phyloP scores from a whole-genome alignment of 2,113 vertebrate genomes.

The Mesoclemmys tuberculata region DNA sequence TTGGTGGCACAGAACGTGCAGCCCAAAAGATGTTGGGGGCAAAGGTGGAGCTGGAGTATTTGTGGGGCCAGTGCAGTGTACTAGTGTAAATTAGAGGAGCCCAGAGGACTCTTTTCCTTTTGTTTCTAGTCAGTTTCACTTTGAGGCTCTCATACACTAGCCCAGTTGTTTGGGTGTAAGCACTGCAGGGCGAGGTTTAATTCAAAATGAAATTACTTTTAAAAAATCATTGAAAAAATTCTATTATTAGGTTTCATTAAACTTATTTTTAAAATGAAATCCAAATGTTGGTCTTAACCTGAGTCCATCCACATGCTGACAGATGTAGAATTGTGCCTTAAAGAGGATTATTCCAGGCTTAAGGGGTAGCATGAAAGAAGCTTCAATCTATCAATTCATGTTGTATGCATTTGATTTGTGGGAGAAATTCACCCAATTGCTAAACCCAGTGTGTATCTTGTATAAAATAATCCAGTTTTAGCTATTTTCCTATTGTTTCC shows the following conservation, averaged over 20 bases:
- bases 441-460: background rate
- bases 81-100: background rate
- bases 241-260: background rate
- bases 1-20: background rate
- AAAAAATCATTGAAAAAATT: background rate
- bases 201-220: background rate
- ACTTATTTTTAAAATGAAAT: background rate
- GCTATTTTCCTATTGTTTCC: background rate
- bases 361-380: background rate
- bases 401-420: background rate
- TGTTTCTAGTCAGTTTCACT: background rate
- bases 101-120: background rate
- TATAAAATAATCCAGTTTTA: background rate
- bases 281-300: background rate
- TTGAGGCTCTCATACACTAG: background rate
- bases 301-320: background rate
- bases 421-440: background rate
- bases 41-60: background rate
- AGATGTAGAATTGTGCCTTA: background rate
- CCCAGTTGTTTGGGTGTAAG: background rate
- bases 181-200: background rate
- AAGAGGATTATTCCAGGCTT: background rate
- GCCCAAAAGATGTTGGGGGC: accelerated
- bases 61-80: background rate
- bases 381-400: background rate